Base-by-base conservation (phyloP, 2,888 invertebrate genomes). In the Apantesis nais region DNA sequence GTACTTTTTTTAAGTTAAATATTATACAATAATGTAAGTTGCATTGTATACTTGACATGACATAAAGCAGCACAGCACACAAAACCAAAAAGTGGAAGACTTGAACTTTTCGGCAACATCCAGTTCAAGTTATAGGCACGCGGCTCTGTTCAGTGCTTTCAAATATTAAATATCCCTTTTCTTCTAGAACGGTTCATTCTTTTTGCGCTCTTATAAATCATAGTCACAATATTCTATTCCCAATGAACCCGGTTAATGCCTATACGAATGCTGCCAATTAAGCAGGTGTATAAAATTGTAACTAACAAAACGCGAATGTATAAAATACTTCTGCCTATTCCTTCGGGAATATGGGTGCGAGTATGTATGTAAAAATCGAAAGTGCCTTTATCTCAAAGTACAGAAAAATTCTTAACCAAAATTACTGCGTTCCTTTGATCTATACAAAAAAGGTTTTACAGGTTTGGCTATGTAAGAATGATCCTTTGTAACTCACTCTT, bases 361-460 rank as follows among this genome's bases (percentile, higher is more conserved):
- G 34, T 34, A n/a, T n/a, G n/a, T 34, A 4, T 34, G 34, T 34
- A 34, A 4, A 52, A n/a, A 52, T n/a, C 48, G n/a, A 52, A 52
- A 52, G 22, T 52, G n/a, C 48, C 11, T 2, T 52, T n/a, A 44
- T 48, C 48, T 52, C 48, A 52, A 52, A 52, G 48, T n/a, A 52
- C 48, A 52, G n/a, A 52, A 52, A 52, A 19, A 52, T n/a, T 52
- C 48, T 11, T 7, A n/a, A 52, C 48, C 48, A n/a, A n/a, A 52
- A 52, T 52, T 52, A 52, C 48, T 52, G 48, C n/a, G 48, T n/a
- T 9, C 48, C 48, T 52, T 52, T 52, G 48, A n/a, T 52, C 48
- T 22, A 52, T 52, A 52, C n/a, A 52, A n/a, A 52, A 52, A n/a
- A 52, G 48, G n/a, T 52, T 52, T 52, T 55, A 55, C 25, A 55